Percentiles rank a stretch among this genome's conserved stretches.
These are phyloP conservation scores for Kryphioiulus occultus DNA, from an alignment of 2,888 invertebrate species.

Conservation along the genomic window DNA sequence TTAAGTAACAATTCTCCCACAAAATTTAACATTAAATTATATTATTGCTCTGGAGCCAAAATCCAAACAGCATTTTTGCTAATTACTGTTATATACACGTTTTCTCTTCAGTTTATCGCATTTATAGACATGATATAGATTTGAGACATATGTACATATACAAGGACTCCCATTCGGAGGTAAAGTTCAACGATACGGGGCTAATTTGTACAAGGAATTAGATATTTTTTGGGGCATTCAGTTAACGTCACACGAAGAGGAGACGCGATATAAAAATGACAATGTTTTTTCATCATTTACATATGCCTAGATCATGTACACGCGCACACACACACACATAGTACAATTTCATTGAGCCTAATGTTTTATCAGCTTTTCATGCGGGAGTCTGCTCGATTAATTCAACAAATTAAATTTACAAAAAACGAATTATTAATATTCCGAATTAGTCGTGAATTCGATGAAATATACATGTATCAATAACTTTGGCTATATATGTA, in stretches of 20 bases:
- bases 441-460: not conserved
- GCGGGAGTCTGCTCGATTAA: not conserved
- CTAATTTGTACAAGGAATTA: not conserved
- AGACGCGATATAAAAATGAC: not conserved
- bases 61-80: not conserved
- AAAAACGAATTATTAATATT: not conserved
- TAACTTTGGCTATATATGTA: not conserved
- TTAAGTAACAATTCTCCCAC: not conserved
- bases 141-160: not conserved
- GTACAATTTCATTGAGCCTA: not conserved
- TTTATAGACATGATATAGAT: not conserved
- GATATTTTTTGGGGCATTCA: not conserved
- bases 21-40: not conserved
- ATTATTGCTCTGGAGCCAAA: conserved; percentile 10
- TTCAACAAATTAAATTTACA: not conserved
- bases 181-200: not conserved
- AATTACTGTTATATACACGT: not conserved
- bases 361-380: not conserved
- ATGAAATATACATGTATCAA: not conserved
- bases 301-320: not conserved
- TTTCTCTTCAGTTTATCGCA: not conserved
- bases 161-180: not conserved
- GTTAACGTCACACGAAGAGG: not conserved
- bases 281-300: not conserved
- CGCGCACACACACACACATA: not conserved